Evolutionary conservation across 2,797 vertebrate species (phyloP).

Genomic region (Chanos chanos): DNA sequence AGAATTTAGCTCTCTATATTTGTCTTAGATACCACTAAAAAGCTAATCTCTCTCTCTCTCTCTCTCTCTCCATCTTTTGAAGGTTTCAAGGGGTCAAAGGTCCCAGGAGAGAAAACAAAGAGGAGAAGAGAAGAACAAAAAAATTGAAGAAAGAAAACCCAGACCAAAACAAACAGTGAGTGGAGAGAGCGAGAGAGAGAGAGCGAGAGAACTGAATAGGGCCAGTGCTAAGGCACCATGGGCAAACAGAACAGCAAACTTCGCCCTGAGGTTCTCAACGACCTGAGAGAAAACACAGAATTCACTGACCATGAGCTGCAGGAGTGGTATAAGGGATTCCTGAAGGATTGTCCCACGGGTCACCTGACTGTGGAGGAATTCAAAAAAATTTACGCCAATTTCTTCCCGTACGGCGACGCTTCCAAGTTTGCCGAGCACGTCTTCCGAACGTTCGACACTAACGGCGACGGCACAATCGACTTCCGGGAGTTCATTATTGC

Average conservation of each 20-base stretch:
- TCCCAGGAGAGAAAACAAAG: too few relatives aligned
- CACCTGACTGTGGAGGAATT: conserved; percentile 85
- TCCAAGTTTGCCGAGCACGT: conserved; percentile 85
- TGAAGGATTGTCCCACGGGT: conserved; percentile 84
- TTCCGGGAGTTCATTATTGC: conserved; percentile 87
- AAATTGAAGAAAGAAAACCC: too few relatives aligned
- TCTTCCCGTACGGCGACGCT: conserved; percentile 81
- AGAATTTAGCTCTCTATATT: too few relatives aligned
- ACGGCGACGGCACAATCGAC: conserved; percentile 81
- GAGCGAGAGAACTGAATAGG: too few relatives aligned
- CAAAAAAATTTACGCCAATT: conserved; percentile 87
- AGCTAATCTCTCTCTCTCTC: too few relatives aligned
- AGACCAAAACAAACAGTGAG: too few relatives aligned
- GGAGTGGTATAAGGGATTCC: conserved; percentile 87
- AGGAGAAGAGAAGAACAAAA: too few relatives aligned
- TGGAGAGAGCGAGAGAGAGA: too few relatives aligned
- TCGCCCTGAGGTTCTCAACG: conserved; percentile 81
- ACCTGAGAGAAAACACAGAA: conserved; percentile 82
- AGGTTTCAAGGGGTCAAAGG: too few relatives aligned
- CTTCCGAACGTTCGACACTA: conserved; percentile 85
- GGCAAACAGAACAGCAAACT: conserved; percentile 87
- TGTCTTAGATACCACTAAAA: too few relatives aligned
- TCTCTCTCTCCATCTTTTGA: too few relatives aligned
- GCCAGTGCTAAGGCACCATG: conserved; percentile 64
- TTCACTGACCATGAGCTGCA: conserved; percentile 85